These are phyloP conservation scores for Antechinus flavipes DNA, from an alignment of 2,113 vertebrate genomes.

Conservation along the genomic window DNA sequence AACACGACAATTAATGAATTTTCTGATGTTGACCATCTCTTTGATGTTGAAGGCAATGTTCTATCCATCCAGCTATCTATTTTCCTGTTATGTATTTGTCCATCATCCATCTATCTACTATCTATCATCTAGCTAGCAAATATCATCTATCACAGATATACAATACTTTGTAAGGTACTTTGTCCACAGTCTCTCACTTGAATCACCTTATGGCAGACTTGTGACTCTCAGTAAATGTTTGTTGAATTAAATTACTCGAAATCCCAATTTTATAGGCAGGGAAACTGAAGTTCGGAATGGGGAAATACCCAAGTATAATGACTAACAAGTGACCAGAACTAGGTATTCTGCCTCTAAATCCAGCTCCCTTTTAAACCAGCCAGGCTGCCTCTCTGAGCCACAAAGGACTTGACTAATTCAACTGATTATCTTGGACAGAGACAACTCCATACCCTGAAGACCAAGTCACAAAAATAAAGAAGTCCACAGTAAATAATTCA, in stretches of 20 bases:
- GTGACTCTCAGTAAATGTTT: background rate
- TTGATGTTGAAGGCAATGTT: conserved; percentile 88
- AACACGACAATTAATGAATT: conserved; percentile 90
- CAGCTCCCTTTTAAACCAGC: background rate
- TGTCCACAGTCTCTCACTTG: background rate
- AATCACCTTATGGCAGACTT: background rate
- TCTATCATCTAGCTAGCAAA: background rate
- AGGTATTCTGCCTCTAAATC: background rate
- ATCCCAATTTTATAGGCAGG: background rate
- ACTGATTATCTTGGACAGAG: background rate
- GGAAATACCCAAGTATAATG: background rate
- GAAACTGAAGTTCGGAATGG: background rate
- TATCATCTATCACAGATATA: background rate
- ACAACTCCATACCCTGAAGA: background rate
- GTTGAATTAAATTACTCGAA: background rate
- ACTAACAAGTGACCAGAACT: background rate
- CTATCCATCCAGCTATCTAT: conserved; percentile 56
- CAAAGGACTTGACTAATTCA: background rate
- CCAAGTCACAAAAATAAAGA: background rate
- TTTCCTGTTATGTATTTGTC: too few species aligned
- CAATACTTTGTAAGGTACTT: background rate
- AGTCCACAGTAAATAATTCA: background rate
- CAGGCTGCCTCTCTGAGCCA: background rate
- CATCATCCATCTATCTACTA: background rate
- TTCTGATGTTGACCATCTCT: conserved; percentile 89